A percentile compares a stretch with the other conserved stretches of the same genome.
Evolutionary conservation across 2,888 invertebrate genomes (phyloP).

Genomic region (Stenchaetothrips biformis): DNA sequence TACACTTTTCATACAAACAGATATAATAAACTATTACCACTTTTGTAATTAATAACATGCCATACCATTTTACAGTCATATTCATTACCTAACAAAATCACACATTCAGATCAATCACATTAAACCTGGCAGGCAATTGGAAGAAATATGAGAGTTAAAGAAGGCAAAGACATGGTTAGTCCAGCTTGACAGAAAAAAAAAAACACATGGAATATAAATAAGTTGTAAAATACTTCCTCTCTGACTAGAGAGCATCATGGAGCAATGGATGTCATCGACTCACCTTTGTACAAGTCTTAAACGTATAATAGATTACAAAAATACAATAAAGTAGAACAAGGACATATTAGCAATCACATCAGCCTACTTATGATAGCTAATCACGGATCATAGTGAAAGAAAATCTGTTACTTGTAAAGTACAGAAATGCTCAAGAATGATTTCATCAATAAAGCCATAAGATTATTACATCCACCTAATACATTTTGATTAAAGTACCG

Average conservation of each 20-base stretch:
- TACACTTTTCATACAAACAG: constrained; percentile 19
- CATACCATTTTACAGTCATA: constrained; percentile 16
- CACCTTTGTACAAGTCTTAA: constrained; percentile 21
- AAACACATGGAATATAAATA: constrained; percentile 6
- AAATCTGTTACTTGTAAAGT: not conserved
- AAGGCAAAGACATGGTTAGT: constrained; percentile 18
- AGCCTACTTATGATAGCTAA: not conserved
- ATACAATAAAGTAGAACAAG: constrained; percentile 16
- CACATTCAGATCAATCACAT: constrained; percentile 25
- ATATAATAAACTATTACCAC: constrained; percentile 24
- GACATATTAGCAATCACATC: constrained; percentile 13
- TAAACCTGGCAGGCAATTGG: constrained; percentile 22
- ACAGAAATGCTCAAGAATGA: not conserved
- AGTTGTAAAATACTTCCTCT: constrained; percentile 10
- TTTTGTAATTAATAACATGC: constrained; percentile 16
- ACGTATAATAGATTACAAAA: constrained; percentile 17
- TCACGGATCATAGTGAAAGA: not conserved
- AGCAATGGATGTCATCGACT: constrained; percentile 8
- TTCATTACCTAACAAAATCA: constrained; percentile 13
- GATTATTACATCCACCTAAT: constrained; percentile 7
- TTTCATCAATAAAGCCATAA: not conserved
- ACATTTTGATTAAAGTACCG: constrained; percentile 22
- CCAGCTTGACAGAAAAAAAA: constrained; percentile 19
- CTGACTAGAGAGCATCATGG: constrained; percentile 24
- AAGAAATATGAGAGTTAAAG: constrained; percentile 16